Evolutionary conservation across 2,888 invertebrate genomes (phyloP).

Genomic region (Germaria angustata): DNA sequence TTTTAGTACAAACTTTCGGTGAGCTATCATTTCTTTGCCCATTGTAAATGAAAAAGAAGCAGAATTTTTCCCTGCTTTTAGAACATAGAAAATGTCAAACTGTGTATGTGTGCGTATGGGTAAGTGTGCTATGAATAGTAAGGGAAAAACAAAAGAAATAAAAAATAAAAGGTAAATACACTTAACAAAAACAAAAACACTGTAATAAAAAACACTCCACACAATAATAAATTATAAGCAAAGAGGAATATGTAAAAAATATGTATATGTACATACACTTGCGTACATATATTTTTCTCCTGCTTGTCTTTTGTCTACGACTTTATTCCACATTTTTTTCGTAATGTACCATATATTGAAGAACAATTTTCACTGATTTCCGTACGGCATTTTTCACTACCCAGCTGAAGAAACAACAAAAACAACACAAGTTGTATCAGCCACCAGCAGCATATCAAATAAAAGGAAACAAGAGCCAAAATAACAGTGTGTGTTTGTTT

Average conservation of each 20-base stretch:
- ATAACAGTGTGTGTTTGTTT: conserved; percentile 53
- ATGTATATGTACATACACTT: too few species aligned
- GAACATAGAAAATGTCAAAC: background rate
- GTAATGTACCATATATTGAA: conserved; percentile 40
- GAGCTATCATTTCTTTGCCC: background rate
- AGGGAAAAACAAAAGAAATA: conserved; percentile 41
- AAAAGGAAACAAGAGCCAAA: conserved; percentile 36
- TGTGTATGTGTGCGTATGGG: background rate
- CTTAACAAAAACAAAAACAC: conserved; percentile 62
- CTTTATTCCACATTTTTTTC: conserved; percentile 46
- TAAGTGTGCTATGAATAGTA: conserved; percentile 20
- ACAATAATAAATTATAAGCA: conserved; percentile 38
- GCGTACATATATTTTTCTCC: conserved; percentile 3
- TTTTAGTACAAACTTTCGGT: too few species aligned
- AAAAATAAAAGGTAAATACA: conserved; percentile 58
- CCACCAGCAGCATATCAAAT: conserved; percentile 22
- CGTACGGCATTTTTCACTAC: conserved; percentile 60
- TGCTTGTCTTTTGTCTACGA: conserved; percentile 43
- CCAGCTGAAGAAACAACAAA: conserved; percentile 51
- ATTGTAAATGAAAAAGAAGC: background rate
- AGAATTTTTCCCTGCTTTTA: background rate
- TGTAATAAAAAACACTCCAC: conserved; percentile 40
- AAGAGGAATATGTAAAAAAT: conserved; percentile 50
- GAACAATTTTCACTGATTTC: conserved; percentile 57
- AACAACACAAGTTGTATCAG: conserved; percentile 30